Percentiles rank a stretch among this genome's conserved stretches.
Conservation (phyloP, 2,888 invertebrate genomes). For the Ornithoptera alexandrae region DNA sequence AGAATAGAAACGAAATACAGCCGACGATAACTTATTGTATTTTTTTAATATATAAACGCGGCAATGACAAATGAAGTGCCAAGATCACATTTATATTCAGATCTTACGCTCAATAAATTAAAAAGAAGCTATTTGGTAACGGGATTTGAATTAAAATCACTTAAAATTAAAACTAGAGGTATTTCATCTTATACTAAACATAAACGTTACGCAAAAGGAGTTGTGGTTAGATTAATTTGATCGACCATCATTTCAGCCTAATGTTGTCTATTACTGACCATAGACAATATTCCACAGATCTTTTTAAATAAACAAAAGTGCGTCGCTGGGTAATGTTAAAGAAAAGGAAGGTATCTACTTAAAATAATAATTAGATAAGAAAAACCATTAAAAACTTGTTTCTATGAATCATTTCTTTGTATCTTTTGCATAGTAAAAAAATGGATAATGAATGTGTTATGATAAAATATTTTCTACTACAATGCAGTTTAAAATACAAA, state of each 20-base stretch:
- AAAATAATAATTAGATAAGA: too few species aligned
- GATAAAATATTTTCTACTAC: too few species aligned
- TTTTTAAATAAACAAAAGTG: too few species aligned
- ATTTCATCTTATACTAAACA: constrained; percentile 10
- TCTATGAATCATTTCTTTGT: too few species aligned
- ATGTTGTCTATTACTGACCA: too few species aligned
- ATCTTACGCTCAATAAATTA: constrained; percentile 25
- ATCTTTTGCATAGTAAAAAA: too few species aligned
- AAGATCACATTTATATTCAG: constrained; percentile 3
- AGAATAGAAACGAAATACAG: background rate
- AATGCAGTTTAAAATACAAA: too few species aligned
- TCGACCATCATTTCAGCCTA: background rate
- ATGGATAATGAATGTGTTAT: too few species aligned
- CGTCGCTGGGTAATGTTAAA: too few species aligned
- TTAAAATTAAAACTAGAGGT: constrained; percentile 25
- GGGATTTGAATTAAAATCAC: constrained; percentile 21
- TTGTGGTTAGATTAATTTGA: background rate
- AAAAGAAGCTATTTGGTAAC: constrained; percentile 30
- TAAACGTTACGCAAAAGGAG: constrained; percentile 7
- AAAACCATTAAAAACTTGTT: too few species aligned
- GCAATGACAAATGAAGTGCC: background rate
- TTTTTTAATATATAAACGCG: background rate
- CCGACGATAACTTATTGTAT: background rate
- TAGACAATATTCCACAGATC: too few species aligned
- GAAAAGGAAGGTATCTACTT: too few species aligned